These are phyloP conservation scores for Eilema depressum DNA, from an alignment of 2,888 invertebrate species.

Conservation along the genomic window DNA sequence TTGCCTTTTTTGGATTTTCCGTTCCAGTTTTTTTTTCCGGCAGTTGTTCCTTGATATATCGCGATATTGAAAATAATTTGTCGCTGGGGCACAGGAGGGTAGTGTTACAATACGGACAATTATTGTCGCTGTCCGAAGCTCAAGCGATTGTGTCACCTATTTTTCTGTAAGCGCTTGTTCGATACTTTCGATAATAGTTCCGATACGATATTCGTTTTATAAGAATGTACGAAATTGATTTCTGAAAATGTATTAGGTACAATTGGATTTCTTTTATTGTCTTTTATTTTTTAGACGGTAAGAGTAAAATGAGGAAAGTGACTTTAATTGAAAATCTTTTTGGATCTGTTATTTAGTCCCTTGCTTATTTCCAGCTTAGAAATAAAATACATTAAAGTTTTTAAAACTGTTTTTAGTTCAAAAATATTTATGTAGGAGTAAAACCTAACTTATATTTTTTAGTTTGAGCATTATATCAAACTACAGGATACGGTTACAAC, in stretches of 20 bases:
- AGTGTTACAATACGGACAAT: constrained; percentile 43
- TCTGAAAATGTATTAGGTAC: constrained; percentile 3
- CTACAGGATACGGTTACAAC: too few relatives aligned
- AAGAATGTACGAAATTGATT: constrained; percentile 5
- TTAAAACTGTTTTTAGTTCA: too few relatives aligned
- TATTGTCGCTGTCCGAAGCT: constrained; percentile 36
- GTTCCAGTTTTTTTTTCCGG: constrained; percentile 37
- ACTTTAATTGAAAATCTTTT: neutral
- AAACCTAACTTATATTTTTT: too few relatives aligned
- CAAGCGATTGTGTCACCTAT: constrained; percentile 31
- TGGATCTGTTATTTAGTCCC: neutral
- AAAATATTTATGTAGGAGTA: too few relatives aligned
- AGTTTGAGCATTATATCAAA: too few relatives aligned
- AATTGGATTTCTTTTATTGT: neutral
- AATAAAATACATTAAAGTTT: too few relatives aligned
- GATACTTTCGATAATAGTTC: constrained; percentile 29
- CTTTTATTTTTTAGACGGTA: neutral
- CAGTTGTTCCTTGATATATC: constrained; percentile 46
- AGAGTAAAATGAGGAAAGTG: neutral
- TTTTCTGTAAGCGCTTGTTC: constrained; percentile 30
- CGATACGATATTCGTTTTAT: constrained; percentile 18
- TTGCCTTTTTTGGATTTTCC: constrained; percentile 58
- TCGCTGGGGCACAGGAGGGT: constrained; percentile 24
- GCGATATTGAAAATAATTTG: constrained; percentile 51
- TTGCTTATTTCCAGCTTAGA: neutral